Conservation (phyloP, 2,113 vertebrate genomes). For the Heterotis niloticus region DNA sequence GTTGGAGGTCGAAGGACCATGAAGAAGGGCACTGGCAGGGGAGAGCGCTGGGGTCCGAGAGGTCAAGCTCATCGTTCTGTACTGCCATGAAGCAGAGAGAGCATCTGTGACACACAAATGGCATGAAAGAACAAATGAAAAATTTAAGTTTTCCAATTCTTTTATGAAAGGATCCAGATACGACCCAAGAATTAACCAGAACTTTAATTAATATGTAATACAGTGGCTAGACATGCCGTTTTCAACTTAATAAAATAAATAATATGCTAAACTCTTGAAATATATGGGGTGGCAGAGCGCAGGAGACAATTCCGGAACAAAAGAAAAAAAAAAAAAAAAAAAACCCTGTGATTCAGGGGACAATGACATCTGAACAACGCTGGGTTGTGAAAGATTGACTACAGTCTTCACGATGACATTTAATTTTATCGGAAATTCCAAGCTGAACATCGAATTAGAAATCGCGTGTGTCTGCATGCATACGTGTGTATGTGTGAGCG, state of each 20-base stretch:
- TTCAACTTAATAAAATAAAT: too few relatives aligned
- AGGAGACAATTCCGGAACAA: neutral
- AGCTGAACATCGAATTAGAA: neutral
- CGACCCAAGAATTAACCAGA: neutral
- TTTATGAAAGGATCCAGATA: neutral
- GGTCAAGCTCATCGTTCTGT: constrained; percentile 35
- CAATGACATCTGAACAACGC: neutral
- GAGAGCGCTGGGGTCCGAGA: constrained; percentile 33
- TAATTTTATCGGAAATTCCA: neutral
- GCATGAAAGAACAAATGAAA: neutral
- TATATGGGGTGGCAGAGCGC: neutral
- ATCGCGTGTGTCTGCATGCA: neutral
- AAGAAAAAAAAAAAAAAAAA: neutral
- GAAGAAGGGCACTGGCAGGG: constrained; percentile 23
- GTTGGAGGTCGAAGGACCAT: too few relatives aligned
- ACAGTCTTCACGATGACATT: neutral
- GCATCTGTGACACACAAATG: too few relatives aligned
- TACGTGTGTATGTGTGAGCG: neutral
- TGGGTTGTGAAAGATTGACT: constrained; percentile 17
- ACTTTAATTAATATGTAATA: neutral
- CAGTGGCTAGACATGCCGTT: too few relatives aligned
- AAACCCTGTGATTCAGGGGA: neutral
- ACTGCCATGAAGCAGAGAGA: neutral
- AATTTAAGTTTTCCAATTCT: neutral
- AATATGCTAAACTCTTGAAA: too few relatives aligned